Evolutionary conservation across 2,797 vertebrate species (phyloP), one percentile per base, ranked within the genome.

Genomic region (Myiotriccus ornatus): DNA sequence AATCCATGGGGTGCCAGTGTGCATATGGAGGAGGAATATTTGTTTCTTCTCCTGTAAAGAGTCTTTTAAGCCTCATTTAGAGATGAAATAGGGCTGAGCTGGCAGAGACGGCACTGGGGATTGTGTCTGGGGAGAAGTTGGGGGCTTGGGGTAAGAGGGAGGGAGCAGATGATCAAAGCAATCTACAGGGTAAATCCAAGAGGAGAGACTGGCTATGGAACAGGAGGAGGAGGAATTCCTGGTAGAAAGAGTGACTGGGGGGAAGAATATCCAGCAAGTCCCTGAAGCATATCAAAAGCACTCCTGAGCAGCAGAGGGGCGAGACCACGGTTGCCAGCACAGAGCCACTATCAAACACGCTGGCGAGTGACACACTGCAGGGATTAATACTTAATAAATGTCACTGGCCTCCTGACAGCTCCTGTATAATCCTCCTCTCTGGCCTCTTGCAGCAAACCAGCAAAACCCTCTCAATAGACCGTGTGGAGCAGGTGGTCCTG

Each of bases 301-400:
- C 49, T 64, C 56, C 64, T 47, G 71, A 69, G 75, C 6, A 6
- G 90, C 75, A 69, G 49, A 85, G 87, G 74, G 52, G 47, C 37
- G 65, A 34, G 79, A 32, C 39, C 52, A 17, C 0, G 2, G 47
- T 18, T 60, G 90, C 47, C 84, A 83, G 92, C 90, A 30, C 49
- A 60, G 63, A 95, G 71, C 46, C 39, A 4, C 75, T 41, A 41
- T 68, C 84, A 87, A 57, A 79, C 67, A 47, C 4, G 2, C 93
- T 88, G 93, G 63, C 1, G 0, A 93, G 93, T 9, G 70, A 78
- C 80, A 90, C 47, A 2, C 86, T 43, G 86, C 71, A 44, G 93
- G 87, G 93, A 95, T 95, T 92, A 95, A 93, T 89, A 64, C 89
- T 95, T 96, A 16, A 90, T 94, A 94, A 95, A 94, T 97, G 94